phyloP scores from a whole-genome alignment of 2,113 vertebrate species.

The Promerops cafer region DNA sequence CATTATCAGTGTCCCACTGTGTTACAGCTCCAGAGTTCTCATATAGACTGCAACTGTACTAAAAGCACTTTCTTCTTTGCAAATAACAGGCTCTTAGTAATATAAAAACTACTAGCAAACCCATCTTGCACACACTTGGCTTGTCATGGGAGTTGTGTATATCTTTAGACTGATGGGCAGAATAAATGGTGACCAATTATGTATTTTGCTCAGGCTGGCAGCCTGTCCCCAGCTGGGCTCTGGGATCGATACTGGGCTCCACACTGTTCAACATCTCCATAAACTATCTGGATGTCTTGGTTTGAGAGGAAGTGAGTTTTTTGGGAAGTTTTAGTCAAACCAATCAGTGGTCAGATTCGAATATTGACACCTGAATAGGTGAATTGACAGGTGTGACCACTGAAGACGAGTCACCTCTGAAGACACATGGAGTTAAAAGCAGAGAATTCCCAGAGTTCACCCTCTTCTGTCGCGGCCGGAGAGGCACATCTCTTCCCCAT shows the following conservation, averaged over 20 bases:
- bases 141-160: neutral
- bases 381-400: no score
- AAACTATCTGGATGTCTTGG: no score
- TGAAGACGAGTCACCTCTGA: no score
- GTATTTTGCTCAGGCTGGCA: neutral
- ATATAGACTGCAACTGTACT: neutral
- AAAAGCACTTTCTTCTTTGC: neutral
- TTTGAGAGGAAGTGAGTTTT: no score
- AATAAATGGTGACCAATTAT: neutral
- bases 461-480: no score
- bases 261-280: neutral
- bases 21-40: neutral
- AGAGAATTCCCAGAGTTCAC: no score
- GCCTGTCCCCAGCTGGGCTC: neutral
- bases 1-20: rapidly evolving
- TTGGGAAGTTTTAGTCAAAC: no score
- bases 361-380: no score
- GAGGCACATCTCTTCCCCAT: no score
- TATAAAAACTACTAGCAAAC: neutral
- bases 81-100: neutral
- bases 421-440: no score
- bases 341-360: no score
- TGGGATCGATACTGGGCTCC: neutral
- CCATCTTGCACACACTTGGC: neutral
- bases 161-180: neutral